phyloP scores from a whole-genome alignment of 2,888 invertebrate genomes.

The Chymomyza fuscimana region DNA sequence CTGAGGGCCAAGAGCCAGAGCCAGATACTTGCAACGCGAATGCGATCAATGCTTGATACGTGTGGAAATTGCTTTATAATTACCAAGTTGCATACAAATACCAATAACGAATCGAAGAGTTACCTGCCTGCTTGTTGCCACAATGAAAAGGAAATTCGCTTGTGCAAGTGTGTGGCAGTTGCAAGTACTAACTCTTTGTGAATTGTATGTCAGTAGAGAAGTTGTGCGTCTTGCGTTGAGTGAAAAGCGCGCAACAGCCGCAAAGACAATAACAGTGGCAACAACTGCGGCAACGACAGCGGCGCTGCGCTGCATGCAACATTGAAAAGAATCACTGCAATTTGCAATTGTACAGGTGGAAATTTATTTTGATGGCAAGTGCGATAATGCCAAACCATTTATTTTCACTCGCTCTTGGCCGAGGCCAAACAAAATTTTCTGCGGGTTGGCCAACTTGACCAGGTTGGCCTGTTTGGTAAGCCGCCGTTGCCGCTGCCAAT shows the following conservation, averaged over 20 bases:
- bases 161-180: conserved; percentile 48
- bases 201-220: conserved; percentile 35
- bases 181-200: conserved; percentile 10
- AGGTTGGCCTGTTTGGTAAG: conserved; percentile 5
- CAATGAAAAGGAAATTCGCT: conserved; percentile 55
- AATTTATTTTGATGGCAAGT: conserved; percentile 74
- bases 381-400: conserved; percentile 71
- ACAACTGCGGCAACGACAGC: background rate
- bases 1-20: conserved; percentile 19
- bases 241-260: conserved; percentile 39
- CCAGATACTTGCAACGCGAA: conserved; percentile 26
- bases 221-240: conserved; percentile 34
- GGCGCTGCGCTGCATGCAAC: background rate
- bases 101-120: conserved; percentile 15
- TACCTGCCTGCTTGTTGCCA: conserved; percentile 28
- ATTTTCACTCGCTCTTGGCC: conserved; percentile 44
- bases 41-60: conserved; percentile 70
- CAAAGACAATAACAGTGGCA: background rate
- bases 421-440: conserved; percentile 7
- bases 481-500: conserved; percentile 2
- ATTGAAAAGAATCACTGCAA: conserved; percentile 64
- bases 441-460: conserved; percentile 2
- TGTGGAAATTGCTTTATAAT: conserved; percentile 74
- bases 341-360: conserved; percentile 76
- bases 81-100: conserved; percentile 44